phyloP scores from a whole-genome alignment of 1,140 invertebrate species.

The Magallana angulata region DNA sequence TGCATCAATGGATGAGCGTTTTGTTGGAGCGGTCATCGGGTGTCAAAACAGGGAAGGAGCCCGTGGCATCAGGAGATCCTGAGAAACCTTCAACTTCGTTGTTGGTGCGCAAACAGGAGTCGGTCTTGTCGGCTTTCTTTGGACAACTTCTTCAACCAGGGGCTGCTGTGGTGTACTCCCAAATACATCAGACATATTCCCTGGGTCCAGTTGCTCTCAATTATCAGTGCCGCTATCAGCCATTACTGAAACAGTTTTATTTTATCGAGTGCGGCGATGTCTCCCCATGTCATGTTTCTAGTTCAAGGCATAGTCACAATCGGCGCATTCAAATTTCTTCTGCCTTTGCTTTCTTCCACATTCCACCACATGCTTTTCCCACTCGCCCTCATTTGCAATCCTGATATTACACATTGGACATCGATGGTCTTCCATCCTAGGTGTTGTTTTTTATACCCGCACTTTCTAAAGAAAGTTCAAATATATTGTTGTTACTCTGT shows the following conservation, averaged over 20 bases:
- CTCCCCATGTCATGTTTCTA: constrained; percentile 15
- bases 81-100: background rate
- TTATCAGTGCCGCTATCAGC: constrained; percentile 10
- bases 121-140: background rate
- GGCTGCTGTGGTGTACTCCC: background rate
- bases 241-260: background rate
- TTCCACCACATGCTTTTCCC: background rate
- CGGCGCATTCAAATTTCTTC: background rate
- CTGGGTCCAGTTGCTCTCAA: background rate
- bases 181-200: constrained; percentile 7
- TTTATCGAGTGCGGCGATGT: background rate
- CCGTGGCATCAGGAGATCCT: background rate
- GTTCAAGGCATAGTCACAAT: background rate
- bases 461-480: too few relatives aligned
- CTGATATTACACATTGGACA: background rate
- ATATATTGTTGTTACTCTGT: too few relatives aligned
- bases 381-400: background rate
- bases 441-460: background rate
- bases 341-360: background rate
- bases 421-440: background rate
- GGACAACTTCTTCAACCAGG: background rate
- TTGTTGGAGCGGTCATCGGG: background rate
- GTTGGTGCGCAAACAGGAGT: background rate
- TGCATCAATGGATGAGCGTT: background rate
- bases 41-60: background rate